phyloP scores from a whole-genome alignment of 2,888 invertebrate species.

The Thecophora atra region DNA sequence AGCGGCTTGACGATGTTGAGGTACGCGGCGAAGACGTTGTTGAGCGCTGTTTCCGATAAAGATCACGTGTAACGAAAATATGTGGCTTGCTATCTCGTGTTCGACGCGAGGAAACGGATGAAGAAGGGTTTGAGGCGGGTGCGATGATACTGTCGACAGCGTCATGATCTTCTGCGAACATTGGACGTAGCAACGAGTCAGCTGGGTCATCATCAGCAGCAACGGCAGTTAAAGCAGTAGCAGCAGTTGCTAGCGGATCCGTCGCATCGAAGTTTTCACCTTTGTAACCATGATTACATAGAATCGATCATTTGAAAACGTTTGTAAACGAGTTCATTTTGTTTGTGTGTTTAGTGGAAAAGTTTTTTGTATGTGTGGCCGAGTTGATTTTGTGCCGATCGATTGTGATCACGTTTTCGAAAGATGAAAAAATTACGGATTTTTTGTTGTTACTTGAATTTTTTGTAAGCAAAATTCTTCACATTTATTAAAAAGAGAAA shows the following conservation, averaged over 20 bases:
- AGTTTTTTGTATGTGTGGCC: no score
- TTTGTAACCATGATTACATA: not conserved
- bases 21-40: not conserved
- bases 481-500: not conserved
- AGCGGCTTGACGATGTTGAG: not conserved
- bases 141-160: no score
- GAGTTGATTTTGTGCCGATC: no score
- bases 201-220: not conserved
- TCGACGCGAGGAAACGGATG: not conserved
- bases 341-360: no score
- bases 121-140: no score
- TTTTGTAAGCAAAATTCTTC: not conserved
- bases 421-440: conserved; percentile 8
- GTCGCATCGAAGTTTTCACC: conserved; percentile 1
- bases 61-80: conserved; percentile 29
- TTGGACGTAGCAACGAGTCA: conserved; percentile 21
- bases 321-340: no score
- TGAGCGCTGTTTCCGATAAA: conserved; percentile 10
- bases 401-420: not conserved
- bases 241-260: not conserved
- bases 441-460: not conserved
- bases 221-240: not conserved
- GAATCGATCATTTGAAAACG: no score
- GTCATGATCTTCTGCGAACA: conserved; percentile 8
- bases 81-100: not conserved